Evolutionary conservation across 2,797 vertebrate species (phyloP).

Genomic region (Cephalopachus bancanus): DNA sequence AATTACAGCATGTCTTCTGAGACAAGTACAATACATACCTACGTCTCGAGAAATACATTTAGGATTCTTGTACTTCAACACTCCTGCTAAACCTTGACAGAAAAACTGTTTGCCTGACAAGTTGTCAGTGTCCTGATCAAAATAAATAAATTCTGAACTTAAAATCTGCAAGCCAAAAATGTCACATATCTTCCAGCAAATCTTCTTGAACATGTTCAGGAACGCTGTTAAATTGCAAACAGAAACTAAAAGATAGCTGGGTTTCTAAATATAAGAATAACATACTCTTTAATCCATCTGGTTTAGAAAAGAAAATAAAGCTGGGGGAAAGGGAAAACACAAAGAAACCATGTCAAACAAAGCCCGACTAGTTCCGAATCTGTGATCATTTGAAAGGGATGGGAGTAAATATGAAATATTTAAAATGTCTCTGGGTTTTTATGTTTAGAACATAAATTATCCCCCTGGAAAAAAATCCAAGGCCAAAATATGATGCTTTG

Average conservation of each 20-base stretch:
- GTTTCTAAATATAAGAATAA: constrained; percentile 5
- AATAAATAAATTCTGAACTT: constrained; percentile 40
- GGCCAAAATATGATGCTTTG: too few relatives aligned
- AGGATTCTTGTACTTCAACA: neutral
- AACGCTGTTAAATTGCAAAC: neutral
- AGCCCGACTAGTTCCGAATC: neutral
- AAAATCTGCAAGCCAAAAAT: constrained; percentile 46
- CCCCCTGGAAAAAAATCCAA: too few relatives aligned
- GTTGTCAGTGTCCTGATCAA: constrained; percentile 23
- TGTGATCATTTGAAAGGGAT: neutral
- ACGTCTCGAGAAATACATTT: neutral
- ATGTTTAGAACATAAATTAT: neutral
- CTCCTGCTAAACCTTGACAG: neutral
- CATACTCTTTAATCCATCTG: neutral
- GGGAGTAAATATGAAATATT: neutral
- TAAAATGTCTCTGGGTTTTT: constrained; percentile 9
- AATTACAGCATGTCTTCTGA: neutral
- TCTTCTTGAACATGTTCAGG: constrained; percentile 24
- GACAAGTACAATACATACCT: neutral
- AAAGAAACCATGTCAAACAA: neutral
- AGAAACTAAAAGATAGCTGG: constrained; percentile 57
- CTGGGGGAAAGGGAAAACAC: neutral
- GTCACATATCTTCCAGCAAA: neutral
- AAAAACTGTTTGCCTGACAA: constrained; percentile 17
- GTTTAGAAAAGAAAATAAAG: neutral